phyloP scores from a whole-genome alignment of 2,888 invertebrate genomes.

The Leptopilina drosophilae region DNA sequence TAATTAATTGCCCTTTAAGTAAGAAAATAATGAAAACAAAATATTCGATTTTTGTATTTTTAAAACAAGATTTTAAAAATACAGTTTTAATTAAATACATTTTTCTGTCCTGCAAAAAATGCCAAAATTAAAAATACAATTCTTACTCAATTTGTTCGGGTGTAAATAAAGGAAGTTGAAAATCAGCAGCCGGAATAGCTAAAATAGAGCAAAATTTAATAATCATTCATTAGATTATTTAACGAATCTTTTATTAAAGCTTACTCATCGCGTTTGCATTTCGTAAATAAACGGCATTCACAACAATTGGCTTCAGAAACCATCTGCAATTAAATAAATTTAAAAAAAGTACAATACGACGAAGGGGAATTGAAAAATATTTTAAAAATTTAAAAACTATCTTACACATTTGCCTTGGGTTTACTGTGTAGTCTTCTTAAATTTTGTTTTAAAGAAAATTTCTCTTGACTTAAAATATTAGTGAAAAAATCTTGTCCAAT shows the following conservation, averaged over 20 bases:
- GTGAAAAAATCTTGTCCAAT: not conserved
- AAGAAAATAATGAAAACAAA: no score
- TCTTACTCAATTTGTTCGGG: not conserved
- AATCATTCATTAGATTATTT: not conserved
- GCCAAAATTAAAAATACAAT: no score
- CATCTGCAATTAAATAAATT: no score
- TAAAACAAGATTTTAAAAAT: no score
- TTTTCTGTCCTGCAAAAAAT: no score
- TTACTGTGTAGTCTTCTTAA: not conserved
- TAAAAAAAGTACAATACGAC: no score
- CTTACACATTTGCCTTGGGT: not conserved
- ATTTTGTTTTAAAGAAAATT: not conserved
- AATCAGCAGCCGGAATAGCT: constrained; percentile 30
- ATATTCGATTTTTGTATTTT: no score
- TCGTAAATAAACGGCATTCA: not conserved
- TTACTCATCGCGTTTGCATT: not conserved
- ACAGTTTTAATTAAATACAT: no score
- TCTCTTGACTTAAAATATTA: constrained; percentile 5
- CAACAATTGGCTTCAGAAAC: not conserved
- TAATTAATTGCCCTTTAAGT: no score
- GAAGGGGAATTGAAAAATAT: no score
- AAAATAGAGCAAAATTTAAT: not conserved
- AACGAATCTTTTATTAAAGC: not conserved
- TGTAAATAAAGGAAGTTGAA: constrained; percentile 14
- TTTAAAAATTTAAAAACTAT: not conserved